Conservation (phyloP, 2,113 vertebrate species). For the Uropsilus gracilis region DNA sequence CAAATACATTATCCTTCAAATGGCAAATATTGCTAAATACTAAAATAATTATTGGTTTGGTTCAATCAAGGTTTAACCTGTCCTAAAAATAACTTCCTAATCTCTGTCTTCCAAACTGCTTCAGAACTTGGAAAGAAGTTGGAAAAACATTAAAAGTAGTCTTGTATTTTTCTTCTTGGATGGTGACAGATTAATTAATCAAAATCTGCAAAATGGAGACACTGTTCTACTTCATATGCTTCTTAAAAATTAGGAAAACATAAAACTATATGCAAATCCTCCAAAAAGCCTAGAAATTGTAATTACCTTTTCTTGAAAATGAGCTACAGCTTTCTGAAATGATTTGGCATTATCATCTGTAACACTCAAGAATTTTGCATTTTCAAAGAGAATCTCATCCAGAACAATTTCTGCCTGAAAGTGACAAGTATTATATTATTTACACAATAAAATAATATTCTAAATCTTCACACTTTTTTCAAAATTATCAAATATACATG, state of each 20-base stretch:
- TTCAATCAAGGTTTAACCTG: not conserved
- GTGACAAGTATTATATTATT: conserved; percentile 60
- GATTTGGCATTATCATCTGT: fast-evolving
- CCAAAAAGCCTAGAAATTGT: not conserved
- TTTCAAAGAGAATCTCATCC: fast-evolving
- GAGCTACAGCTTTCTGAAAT: conserved; percentile 37
- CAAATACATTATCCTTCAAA: not conserved
- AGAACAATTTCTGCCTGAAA: conserved; percentile 69
- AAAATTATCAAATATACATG: not conserved
- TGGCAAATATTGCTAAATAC: conserved; percentile 31
- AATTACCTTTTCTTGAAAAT: conserved; percentile 81
- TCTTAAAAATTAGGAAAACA: conserved; percentile 1
- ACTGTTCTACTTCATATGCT: not conserved
- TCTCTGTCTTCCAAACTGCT: not conserved
- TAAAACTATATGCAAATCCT: not conserved
- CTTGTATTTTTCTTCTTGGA: not conserved
- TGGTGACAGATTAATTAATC: not conserved
- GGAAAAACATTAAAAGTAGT: not conserved
- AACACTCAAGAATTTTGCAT: not conserved
- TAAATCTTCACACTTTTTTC: conserved; percentile 24
- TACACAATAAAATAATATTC: not conserved
- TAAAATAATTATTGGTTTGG: not conserved
- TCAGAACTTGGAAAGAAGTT: not conserved
- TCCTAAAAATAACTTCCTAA: not conserved
- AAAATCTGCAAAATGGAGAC: conserved; percentile 21